Evolutionary conservation across 2,888 invertebrate genomes (phyloP).

Genomic region (Notodonta dromedarius): DNA sequence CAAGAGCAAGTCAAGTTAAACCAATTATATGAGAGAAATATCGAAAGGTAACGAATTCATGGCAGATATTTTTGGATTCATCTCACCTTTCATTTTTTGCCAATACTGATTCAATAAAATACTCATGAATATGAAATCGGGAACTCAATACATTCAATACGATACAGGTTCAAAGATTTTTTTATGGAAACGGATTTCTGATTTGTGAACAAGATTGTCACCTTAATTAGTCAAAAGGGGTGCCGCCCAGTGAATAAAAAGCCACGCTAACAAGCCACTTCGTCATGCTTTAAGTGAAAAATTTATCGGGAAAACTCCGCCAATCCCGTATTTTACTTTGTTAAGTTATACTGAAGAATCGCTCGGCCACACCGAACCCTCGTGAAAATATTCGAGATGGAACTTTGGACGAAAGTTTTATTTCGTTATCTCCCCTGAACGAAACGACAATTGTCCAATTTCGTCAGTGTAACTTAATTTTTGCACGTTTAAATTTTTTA

Average conservation of each 20-base stretch:
- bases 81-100: constrained; percentile 9
- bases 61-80: constrained; percentile 23
- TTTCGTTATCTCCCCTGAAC: constrained; percentile 52
- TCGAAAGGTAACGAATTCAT: constrained; percentile 32
- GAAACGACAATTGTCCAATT: constrained; percentile 43
- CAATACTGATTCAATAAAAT: constrained; percentile 11
- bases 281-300: constrained; percentile 50
- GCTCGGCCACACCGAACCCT: constrained; percentile 37
- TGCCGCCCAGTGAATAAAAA: constrained; percentile 26
- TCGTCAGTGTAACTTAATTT: constrained; percentile 30
- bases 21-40: constrained; percentile 56
- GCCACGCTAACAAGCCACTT: constrained; percentile 35
- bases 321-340: constrained; percentile 47
- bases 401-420: constrained; percentile 49
- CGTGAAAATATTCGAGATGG: constrained; percentile 33
- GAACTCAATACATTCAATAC: neutral
- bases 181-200: neutral
- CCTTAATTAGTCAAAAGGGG: constrained; percentile 20
- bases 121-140: constrained; percentile 2
- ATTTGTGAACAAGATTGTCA: constrained; percentile 14
- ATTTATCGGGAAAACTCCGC: constrained; percentile 42
- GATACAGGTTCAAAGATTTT: neutral
- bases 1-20: constrained; percentile 59
- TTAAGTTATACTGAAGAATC: constrained; percentile 50
- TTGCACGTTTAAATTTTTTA: constrained; percentile 20